These are phyloP conservation scores for Catharus ustulatus DNA, from an alignment of 2,797 vertebrate genomes.

Conservation along the genomic window DNA sequence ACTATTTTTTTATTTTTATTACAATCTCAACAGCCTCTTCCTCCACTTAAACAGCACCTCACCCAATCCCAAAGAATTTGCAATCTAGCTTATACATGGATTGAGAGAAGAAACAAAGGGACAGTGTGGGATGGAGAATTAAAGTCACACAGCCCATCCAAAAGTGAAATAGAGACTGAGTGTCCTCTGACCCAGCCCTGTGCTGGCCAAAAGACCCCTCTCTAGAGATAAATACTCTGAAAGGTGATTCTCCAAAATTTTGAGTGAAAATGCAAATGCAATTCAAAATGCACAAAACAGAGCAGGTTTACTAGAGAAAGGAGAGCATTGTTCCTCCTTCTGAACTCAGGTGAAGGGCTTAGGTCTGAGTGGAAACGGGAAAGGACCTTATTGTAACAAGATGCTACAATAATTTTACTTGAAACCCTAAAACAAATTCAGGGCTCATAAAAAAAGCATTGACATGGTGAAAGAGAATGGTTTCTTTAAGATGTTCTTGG, in stretches of 20 bases:
- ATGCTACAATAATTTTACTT: conserved; percentile 61
- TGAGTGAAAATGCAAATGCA: background rate
- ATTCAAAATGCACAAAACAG: background rate
- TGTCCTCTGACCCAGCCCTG: background rate
- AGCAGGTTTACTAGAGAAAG: conserved; percentile 36
- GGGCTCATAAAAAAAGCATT: conserved; percentile 46
- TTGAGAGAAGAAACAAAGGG: conserved; percentile 7
- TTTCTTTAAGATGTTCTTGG: conserved; percentile 68
- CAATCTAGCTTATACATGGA: background rate
- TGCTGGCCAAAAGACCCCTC: background rate
- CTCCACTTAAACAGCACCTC: background rate
- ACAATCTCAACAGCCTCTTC: background rate
- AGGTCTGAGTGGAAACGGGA: conserved; percentile 33
- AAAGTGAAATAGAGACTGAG: background rate
- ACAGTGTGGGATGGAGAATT: background rate
- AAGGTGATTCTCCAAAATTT: conserved; percentile 3
- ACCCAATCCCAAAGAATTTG: background rate
- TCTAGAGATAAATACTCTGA: background rate
- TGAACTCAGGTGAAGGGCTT: conserved; percentile 23
- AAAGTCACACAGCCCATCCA: background rate
- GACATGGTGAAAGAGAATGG: conserved; percentile 60
- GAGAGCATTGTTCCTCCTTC: conserved; percentile 34
- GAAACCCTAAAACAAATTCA: conserved; percentile 67
- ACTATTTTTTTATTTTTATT: conserved; percentile 13
- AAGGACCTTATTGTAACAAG: conserved; percentile 59